These are phyloP conservation scores for Saturnia pavonia DNA, from an alignment of 2,888 invertebrate species.

Conservation along the genomic window DNA sequence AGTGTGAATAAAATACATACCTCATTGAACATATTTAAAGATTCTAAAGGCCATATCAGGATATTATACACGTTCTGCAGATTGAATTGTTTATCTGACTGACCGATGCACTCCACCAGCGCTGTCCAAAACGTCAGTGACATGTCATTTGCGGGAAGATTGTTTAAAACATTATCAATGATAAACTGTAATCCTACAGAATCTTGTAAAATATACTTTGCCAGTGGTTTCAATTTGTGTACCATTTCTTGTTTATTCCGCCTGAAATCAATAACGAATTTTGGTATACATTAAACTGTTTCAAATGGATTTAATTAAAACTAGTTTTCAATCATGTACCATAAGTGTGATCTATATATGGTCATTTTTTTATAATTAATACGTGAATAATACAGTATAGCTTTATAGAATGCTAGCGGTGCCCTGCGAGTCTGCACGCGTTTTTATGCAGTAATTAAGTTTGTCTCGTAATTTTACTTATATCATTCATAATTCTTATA, in stretches of 20 bases:
- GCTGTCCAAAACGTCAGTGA: conserved; percentile 57
- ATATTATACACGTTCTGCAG: conserved; percentile 34
- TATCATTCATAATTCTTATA: no score
- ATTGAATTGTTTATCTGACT: conserved; percentile 30
- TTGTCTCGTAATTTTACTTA: no score
- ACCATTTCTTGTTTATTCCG: conserved; percentile 21
- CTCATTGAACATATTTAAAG: conserved; percentile 38
- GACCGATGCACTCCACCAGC: conserved; percentile 44
- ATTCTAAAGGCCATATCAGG: conserved; percentile 59
- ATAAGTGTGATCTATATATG: no score
- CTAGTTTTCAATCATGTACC: no score
- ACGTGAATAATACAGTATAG: neutral
- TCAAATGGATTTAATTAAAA: neutral
- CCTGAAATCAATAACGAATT: conserved; percentile 39
- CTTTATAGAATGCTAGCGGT: no score
- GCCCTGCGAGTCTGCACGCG: no score
- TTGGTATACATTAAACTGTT: neutral
- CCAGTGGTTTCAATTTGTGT: conserved; percentile 35
- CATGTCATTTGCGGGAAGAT: conserved; percentile 38
- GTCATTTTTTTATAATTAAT: neutral
- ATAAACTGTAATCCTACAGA: conserved; percentile 26
- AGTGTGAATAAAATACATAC: no score
- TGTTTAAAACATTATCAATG: conserved; percentile 37
- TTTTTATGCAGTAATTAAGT: no score
- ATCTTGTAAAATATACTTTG: conserved; percentile 40